Base-by-base conservation (phyloP, 1,140 invertebrate species). In the Brachionus manjavacas region DNA sequence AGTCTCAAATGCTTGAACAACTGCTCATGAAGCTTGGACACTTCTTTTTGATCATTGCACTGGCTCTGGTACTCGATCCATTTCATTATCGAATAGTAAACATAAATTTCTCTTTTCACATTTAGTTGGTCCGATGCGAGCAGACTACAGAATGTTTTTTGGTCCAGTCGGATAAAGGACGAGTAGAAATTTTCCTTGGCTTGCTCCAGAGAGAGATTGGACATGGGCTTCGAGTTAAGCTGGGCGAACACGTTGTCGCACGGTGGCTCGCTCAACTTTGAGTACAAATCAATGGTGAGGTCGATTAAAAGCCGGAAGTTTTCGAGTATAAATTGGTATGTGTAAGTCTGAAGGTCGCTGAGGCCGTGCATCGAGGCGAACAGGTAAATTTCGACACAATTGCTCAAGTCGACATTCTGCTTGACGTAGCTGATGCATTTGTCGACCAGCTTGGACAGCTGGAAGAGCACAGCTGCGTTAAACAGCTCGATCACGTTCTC, bases 401-500 rank as follows among this genome's bases (percentile, higher is more conserved):
- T 91, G 35, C 87, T 88, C n/a, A 88, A 85, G 84, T 89, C 88
- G 9, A 91, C 86, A 84, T 90, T 88, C n/a, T 85, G 76, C 16
- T 87, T 79, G 3, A 91, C 86, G 84, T 90, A 89, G n/a, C 88
- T 85, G 68, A 89, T 52, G 79, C 88, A 88, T 76, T 87, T 87
- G 35, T 88, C 86, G 46, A 90, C 88, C 41, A 91, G 88, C 39
- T 87, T 86, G 23, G 89, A 88, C 85, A 90, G 90, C 85, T 91
- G 88, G 64, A 90, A 88, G 85, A 90, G 86, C 66, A 87, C 87
- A 0, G 88, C 88, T 76, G 90, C 88, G 81, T 89, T 87, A 35
- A 91, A 85, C 64, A 91, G 85, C 76, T 89, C 88, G 76, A 90
- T 87, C 64, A 90, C 89, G 86, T 89, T 90, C 70, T 88, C 88